phyloP scores from a whole-genome alignment of 1,140 invertebrate species.

The Drosophila kepulauana region DNA sequence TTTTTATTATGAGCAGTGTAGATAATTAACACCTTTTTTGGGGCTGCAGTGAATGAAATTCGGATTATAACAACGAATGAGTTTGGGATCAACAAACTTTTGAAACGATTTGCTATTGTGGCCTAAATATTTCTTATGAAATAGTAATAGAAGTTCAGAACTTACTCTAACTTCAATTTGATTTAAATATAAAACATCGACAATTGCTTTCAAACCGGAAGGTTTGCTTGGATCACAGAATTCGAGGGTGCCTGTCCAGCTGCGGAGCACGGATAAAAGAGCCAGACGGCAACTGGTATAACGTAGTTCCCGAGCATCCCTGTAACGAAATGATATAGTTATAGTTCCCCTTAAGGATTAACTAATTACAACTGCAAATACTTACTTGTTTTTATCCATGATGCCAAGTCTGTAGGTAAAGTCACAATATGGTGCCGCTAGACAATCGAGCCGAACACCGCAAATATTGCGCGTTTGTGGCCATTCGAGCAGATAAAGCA shows the following conservation, averaged over 20 bases:
- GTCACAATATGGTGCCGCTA: conserved; percentile 97
- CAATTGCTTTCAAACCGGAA: conserved; percentile 92
- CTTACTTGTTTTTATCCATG: conserved; percentile 87
- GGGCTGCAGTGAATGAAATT: no score
- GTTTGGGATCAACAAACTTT: no score
- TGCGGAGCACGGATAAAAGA: conserved; percentile 93
- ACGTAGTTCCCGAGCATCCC: conserved; percentile 92
- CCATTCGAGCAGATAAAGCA: conserved; percentile 95
- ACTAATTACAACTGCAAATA: not conserved
- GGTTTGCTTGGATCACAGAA: conserved; percentile 92
- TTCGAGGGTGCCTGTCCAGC: conserved; percentile 95
- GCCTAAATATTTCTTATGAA: not conserved
- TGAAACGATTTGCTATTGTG: no score
- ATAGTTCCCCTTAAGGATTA: not conserved
- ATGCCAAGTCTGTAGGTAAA: conserved; percentile 90
- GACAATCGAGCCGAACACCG: conserved; percentile 91
- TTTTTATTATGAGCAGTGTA: no score
- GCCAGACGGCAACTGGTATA: conserved; percentile 94
- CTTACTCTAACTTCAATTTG: conserved; percentile 94
- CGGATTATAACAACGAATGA: no score
- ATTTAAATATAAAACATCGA: conserved; percentile 94
- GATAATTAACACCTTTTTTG: no score
- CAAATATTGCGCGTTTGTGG: conserved; percentile 91
- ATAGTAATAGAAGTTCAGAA: conserved; percentile 1
- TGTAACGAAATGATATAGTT: conserved; percentile 71